phyloP scores from a whole-genome alignment of 2,797 vertebrate genomes.

The Pangasius krempfi region DNA sequence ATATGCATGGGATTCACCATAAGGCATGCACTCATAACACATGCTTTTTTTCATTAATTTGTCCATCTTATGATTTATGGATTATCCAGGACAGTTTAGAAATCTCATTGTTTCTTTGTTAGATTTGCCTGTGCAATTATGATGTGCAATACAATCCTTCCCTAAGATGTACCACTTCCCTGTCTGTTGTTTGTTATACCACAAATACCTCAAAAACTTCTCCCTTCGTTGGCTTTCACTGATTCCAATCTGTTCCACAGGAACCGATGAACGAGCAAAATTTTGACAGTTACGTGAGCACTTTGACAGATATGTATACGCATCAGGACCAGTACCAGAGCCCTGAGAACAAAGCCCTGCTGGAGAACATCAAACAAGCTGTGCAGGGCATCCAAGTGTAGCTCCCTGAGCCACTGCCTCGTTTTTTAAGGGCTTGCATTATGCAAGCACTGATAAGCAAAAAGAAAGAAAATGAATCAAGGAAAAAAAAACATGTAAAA shows the following conservation, averaged over 20 bases:
- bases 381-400: constrained; percentile 99
- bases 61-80: constrained; percentile 36
- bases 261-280: constrained; percentile 99
- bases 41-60: constrained; percentile 42
- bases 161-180: constrained; percentile 44
- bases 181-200: constrained; percentile 42
- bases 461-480: constrained; percentile 56
- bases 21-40: constrained; percentile 56
- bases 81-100: constrained; percentile 33
- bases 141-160: constrained; percentile 16
- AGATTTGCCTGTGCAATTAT: constrained; percentile 13
- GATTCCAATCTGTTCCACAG: constrained; percentile 75
- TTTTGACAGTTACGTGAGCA: constrained; percentile 99
- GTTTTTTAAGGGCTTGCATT: constrained; percentile 69
- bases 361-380: constrained; percentile 99
- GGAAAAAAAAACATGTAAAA: constrained; percentile 65
- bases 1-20: constrained; percentile 55
- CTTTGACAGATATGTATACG: constrained; percentile 99
- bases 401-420: constrained; percentile 65
- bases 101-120: constrained; percentile 4
- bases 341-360: constrained; percentile 98
- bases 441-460: constrained; percentile 65
- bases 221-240: constrained; percentile 47
- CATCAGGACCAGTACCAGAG: constrained; percentile 99
- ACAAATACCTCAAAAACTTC: constrained; percentile 3